Evolutionary conservation across 2,888 invertebrate genomes (phyloP).

Genomic region (Melanargia galathea): DNA sequence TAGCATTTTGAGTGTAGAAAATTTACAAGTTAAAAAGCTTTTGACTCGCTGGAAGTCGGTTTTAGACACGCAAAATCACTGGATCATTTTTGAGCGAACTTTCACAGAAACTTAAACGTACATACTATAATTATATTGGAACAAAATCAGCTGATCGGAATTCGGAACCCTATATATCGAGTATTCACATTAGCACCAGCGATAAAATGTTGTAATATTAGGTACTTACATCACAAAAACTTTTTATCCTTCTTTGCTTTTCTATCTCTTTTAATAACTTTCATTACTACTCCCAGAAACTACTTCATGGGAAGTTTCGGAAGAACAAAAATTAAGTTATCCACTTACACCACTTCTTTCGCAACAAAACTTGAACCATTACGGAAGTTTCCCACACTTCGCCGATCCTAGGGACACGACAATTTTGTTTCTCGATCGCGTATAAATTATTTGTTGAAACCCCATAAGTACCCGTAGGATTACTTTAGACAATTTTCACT

Average conservation of each 20-base stretch:
- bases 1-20: background rate
- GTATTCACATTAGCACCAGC: too few relatives aligned
- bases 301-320: slow-evolving; percentile 8
- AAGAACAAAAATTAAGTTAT: slow-evolving; percentile 21
- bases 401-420: slow-evolving; percentile 4
- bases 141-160: too few relatives aligned
- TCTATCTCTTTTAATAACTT: slow-evolving; percentile 8
- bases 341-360: slow-evolving; percentile 20
- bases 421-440: slow-evolving; percentile 11
- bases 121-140: too few relatives aligned
- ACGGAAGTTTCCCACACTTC: slow-evolving; percentile 10
- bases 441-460: background rate
- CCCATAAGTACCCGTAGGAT: background rate
- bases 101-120: too few relatives aligned
- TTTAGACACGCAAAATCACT: too few relatives aligned
- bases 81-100: too few relatives aligned
- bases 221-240: background rate
- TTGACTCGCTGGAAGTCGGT: too few relatives aligned
- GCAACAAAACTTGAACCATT: slow-evolving; percentile 21
- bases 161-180: too few relatives aligned
- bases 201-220: background rate
- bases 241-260: background rate
- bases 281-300: background rate
- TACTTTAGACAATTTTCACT: background rate
- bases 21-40: background rate